These are phyloP conservation scores for Terebella lapidaria DNA, from an alignment of 2,888 invertebrate species.

Conservation along the genomic window DNA sequence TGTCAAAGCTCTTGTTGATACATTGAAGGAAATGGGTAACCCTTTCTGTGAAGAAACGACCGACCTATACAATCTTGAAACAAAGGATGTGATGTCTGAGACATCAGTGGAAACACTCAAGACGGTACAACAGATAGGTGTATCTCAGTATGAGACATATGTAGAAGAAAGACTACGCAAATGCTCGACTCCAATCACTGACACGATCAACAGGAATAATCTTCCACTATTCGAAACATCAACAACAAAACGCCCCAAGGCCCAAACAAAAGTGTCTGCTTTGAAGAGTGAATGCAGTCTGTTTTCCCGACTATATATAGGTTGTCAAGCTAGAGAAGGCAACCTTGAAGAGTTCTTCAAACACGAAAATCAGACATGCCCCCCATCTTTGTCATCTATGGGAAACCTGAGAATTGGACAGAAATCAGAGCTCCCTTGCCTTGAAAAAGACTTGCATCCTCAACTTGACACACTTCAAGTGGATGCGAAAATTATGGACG, in stretches of 20 bases:
- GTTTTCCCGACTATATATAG: slow-evolving; percentile 12
- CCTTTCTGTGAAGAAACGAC: background rate
- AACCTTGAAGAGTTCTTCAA: slow-evolving; percentile 15
- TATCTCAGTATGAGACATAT: background rate
- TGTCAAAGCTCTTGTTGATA: too few species aligned
- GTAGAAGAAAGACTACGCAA: background rate
- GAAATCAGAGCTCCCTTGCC: slow-evolving; percentile 7
- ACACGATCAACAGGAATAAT: slow-evolving; percentile 2
- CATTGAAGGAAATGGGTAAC: background rate
- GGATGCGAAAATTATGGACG: slow-evolving; percentile 4
- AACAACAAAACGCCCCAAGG: background rate
- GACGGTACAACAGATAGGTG: background rate
- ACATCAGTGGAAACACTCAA: background rate
- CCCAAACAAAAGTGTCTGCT: slow-evolving; percentile 1
- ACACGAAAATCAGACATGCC: slow-evolving; percentile 4
- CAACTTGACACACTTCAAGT: background rate
- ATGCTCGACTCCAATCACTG: background rate
- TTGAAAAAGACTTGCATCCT: background rate
- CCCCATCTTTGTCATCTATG: slow-evolving; percentile 8
- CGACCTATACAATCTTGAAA: background rate
- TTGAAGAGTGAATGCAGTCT: slow-evolving; percentile 10
- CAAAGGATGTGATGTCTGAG: background rate
- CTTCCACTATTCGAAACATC: background rate
- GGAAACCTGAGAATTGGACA: slow-evolving; percentile 9
- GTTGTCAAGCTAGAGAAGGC: slow-evolving; percentile 12